Evolutionary conservation across 1,140 invertebrate species (phyloP), one percentile per base, ranked within the genome.

Genomic region (Drosophila nebulosa): DNA sequence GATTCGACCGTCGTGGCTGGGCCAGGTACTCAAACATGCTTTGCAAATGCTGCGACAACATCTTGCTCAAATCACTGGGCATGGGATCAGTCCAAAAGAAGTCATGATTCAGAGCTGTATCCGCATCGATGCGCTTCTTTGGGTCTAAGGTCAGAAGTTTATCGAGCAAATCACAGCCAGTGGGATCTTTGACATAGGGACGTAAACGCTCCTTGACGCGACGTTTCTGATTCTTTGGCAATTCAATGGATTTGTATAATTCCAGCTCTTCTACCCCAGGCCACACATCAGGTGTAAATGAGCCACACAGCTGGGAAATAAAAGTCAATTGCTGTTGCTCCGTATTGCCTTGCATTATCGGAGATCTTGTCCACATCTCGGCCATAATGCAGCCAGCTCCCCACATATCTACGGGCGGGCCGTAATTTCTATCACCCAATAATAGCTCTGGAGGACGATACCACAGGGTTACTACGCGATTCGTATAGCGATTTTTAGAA

Each of bases 311-410:
- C 90, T 99, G 98, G 0, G 96, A 97, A 64, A 99, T 99, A 9
- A 99, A 93, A 9, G 96, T 97, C 0, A 99, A 91, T 84, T 99
- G 99, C 85, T 99, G 97, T 81, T 99, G 98, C 89, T 99, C 98
- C 7, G 97, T 98, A 71, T 96, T 97, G 1, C 99, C 99, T 93
- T 98, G 95, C 95, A 96, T 96, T 60, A 96, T 96, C 0, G 95
- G 96, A 18, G 95, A 96, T 27, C 98, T 93, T 0, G 98, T 99
- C 98, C 98, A 99, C 97, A 99, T 98, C 93, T 99, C 98, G 0
- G 98, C 98, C 98, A 99, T 99, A 42, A 99, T 99, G 89, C 98
- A 99, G 0, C 98, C 99, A 24, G 97, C 98, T 9, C 98, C 98
- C 98, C 98, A 99, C 91, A 99, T 94, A 93, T 99, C 99, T 24